These are phyloP conservation scores for Drosophila cyrtoloma DNA, from an alignment of 2,888 invertebrate species.

Conservation along the genomic window DNA sequence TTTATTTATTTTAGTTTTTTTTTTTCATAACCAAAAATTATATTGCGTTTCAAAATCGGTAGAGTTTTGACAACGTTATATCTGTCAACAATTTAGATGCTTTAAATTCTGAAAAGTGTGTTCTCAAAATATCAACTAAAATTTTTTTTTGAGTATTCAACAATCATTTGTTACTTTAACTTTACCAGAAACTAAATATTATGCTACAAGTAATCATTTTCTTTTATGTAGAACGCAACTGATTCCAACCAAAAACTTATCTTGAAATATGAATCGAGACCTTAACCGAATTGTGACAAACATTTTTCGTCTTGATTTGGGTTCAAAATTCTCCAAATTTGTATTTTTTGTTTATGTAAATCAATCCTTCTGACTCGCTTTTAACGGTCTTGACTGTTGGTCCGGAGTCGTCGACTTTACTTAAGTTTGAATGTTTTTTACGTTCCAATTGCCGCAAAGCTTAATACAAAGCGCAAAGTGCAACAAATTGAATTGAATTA, in stretches of 20 bases:
- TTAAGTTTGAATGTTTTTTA: background rate
- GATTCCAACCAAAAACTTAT: background rate
- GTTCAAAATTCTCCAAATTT: background rate
- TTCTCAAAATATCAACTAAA: background rate
- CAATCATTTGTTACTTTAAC: too few species aligned
- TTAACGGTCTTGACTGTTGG: background rate
- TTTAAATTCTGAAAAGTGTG: background rate
- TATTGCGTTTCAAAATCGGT: background rate
- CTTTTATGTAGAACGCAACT: background rate
- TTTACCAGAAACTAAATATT: background rate
- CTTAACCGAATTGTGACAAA: background rate
- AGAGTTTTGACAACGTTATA: background rate
- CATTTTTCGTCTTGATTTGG: background rate
- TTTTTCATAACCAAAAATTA: too few species aligned
- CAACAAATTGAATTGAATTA: slow-evolving; percentile 25
- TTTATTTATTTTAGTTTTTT: too few species aligned
- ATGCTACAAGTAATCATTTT: background rate
- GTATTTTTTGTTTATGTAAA: background rate
- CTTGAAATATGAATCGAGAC: background rate
- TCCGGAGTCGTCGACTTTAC: background rate
- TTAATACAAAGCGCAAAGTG: slow-evolving; percentile 6
- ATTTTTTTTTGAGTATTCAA: background rate
- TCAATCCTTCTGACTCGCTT: background rate
- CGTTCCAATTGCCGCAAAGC: background rate
- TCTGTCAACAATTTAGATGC: background rate